Conservation (phyloP, 2,113 vertebrate species). For the Ctenodactylus gundi region DNA sequence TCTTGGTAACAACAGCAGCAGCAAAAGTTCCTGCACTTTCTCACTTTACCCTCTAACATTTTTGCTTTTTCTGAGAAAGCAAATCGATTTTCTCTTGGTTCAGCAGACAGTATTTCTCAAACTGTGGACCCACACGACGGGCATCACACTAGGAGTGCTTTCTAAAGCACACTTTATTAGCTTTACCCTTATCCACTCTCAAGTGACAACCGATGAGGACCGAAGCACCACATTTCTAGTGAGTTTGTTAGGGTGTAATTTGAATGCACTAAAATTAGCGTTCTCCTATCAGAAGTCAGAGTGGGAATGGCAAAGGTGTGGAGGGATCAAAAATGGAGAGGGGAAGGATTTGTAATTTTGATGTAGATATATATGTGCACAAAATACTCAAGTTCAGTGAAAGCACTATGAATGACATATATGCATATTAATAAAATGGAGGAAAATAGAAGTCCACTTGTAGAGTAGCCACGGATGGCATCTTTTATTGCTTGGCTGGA, state of each 20-base stretch:
- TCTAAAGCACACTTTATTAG: neutral
- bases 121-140: neutral
- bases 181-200: neutral
- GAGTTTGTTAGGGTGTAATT: neutral
- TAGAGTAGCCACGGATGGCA: neutral
- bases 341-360: too few relatives aligned
- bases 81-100: neutral
- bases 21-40: too few relatives aligned
- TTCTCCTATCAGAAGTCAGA: too few relatives aligned
- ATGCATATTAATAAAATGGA: too few relatives aligned
- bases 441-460: neutral
- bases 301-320: too few relatives aligned
- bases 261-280: neutral
- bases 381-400: too few relatives aligned
- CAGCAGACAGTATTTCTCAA: neutral
- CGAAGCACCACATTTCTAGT: neutral
- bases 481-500: neutral
- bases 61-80: neutral
- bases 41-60: too few relatives aligned
- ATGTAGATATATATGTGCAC: too few relatives aligned
- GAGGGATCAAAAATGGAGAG: too few relatives aligned
- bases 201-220: neutral
- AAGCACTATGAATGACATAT: too few relatives aligned
- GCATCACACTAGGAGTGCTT: neutral
- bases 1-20: neutral